Evolutionary conservation across 2,113 vertebrate genomes (phyloP), one percentile per base, ranked within the genome.

Genomic region (Phasianus colchicus): DNA sequence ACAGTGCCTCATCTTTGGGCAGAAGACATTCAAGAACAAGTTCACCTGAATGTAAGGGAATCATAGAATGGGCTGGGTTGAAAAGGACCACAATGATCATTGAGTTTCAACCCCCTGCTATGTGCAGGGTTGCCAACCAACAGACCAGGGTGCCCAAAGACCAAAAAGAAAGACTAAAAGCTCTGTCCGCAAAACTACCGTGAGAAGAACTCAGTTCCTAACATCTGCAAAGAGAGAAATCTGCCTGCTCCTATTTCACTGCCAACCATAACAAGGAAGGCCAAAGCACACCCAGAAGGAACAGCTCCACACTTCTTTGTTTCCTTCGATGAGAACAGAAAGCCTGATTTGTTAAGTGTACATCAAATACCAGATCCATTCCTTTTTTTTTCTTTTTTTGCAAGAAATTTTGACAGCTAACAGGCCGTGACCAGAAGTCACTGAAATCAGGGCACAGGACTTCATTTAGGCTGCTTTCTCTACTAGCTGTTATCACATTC

Each of bases 231-330:
- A 36, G 58, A 63, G 24, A 42, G 13, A 13, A 50, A 85, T 38
- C 38, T 2, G 1, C 0, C 1, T 7, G 43, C 30, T 48, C 13
- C 12, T 1, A 3, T 19, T 42, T 57, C 21, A 19, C 30, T 22
- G 25, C 24, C 27, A 9, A 1, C 14, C 27, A 6, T 0, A 58
- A 25, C 47, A 67, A 43, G 45, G 40, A 54, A 58, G 11, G 36
- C 4, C 18, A 10, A 40, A 61, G n/a, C 1, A 24, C 36, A 12
- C 14, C 7, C 0, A 3, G 48, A 50, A 50, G 48, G 11, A 36
- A 71, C 2, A 7, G 34, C 13, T 32, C 10, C 34, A 2, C 0
- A 5, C 45, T 77, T 13, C 18, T 50, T 58, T 60, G 50, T 34
- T 10, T 43, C 20, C 27, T 67, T 10, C 10, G 2, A 25, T 9